Evolutionary conservation across 2,113 vertebrate species (phyloP).

Genomic region (Labeo catla): DNA sequence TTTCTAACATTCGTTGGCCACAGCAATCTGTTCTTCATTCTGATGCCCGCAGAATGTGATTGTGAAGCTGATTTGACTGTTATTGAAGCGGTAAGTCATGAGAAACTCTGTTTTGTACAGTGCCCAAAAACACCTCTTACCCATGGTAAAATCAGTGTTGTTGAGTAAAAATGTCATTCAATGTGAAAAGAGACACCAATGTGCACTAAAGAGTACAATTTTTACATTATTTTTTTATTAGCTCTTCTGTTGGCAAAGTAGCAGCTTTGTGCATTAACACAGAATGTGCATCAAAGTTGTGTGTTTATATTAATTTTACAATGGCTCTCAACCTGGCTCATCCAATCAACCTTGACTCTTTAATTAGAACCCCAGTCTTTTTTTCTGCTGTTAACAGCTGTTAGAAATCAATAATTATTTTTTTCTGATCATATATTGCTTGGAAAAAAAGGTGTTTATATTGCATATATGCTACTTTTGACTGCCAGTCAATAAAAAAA

Average conservation of each 20-base stretch:
- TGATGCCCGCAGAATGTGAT: background rate
- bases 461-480: background rate
- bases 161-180: background rate
- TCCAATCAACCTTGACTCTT: background rate
- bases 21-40: constrained; percentile 20
- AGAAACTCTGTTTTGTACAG: background rate
- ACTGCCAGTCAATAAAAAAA: background rate
- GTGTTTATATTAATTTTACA: background rate
- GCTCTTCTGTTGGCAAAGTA: background rate
- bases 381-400: no score
- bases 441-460: background rate
- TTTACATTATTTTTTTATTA: background rate
- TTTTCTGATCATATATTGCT: background rate
- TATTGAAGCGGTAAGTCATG: background rate
- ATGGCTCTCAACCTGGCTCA: background rate
- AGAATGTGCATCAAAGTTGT: background rate
- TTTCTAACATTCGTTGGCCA: constrained; percentile 8
- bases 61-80: background rate
- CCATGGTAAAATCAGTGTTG: background rate
- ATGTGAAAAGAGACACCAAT: background rate
- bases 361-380: background rate
- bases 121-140: background rate
- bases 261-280: background rate
- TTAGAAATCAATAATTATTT: no score
- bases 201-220: background rate